Conservation (phyloP, 92 coral and sea anemone species). For the Heteractis magnifica region DNA sequence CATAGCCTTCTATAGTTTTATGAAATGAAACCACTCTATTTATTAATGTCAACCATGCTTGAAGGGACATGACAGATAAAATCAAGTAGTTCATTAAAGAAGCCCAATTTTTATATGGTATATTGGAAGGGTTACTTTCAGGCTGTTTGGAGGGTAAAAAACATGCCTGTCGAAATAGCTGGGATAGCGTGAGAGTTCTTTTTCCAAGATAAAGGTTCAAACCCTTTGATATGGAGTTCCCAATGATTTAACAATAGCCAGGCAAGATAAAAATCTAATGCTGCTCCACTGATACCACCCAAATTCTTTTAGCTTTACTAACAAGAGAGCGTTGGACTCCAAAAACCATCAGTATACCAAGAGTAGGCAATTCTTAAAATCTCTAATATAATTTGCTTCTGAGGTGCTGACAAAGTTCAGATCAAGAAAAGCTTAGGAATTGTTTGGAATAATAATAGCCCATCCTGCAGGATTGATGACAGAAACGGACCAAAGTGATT, state of each 20-base stretch:
- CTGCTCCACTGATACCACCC: slow-evolving; percentile 53
- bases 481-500: slow-evolving; percentile 33
- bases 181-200: slow-evolving; percentile 31
- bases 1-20: slow-evolving; percentile 12
- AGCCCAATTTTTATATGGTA: not conserved
- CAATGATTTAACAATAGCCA: slow-evolving; percentile 28
- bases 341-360: not conserved
- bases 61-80: not conserved
- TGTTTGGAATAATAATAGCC: slow-evolving; percentile 33
- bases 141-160: not conserved
- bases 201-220: slow-evolving; percentile 8
- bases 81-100: not conserved
- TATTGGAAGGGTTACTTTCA: not conserved
- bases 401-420: slow-evolving; percentile 44
- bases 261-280: slow-evolving; percentile 49
- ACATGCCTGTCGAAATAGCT: slow-evolving; percentile 9
- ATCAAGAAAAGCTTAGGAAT: slow-evolving; percentile 28
- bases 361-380: slow-evolving; percentile 7
- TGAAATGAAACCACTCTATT: slow-evolving; percentile 14
- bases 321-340: slow-evolving; percentile 21
- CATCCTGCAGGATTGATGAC: slow-evolving; percentile 33
- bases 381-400: slow-evolving; percentile 32
- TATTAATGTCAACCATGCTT: slow-evolving; percentile 28
- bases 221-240: slow-evolving; percentile 32
- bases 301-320: slow-evolving; percentile 24